Evolutionary conservation across 2,797 vertebrate genomes (phyloP).

Genomic region (Sciurus vulgaris): DNA sequence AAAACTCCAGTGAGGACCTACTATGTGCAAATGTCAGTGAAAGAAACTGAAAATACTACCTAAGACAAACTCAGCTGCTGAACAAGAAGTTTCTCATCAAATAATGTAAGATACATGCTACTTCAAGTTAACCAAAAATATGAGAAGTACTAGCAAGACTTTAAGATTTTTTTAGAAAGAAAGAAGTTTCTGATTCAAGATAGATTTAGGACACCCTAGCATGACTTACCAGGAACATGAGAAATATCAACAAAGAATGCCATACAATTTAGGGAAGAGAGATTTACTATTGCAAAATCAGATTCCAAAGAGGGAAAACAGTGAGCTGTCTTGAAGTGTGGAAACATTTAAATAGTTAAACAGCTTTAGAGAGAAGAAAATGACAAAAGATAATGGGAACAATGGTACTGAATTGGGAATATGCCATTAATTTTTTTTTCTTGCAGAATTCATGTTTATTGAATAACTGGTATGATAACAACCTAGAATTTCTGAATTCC

Average conservation of each 20-base stretch:
- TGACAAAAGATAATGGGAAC: constrained; percentile 34
- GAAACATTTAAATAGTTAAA: constrained; percentile 49
- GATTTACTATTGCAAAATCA: constrained; percentile 24
- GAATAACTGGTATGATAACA: no score
- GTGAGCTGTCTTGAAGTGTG: constrained; percentile 1
- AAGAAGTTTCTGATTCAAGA: background rate
- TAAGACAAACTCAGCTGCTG: constrained; percentile 28
- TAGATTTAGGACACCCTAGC: constrained; percentile 10
- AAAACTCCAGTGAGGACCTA: background rate
- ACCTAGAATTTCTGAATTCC: no score
- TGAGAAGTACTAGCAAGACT: background rate
- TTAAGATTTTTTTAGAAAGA: background rate
- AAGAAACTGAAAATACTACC: background rate
- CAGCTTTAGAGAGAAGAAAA: background rate
- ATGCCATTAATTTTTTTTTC: background rate
- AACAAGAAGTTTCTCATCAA: constrained; percentile 3
- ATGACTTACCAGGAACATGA: constrained; percentile 52
- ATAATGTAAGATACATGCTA: background rate
- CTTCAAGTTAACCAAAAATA: constrained; percentile 21
- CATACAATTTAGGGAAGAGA: constrained; percentile 29
- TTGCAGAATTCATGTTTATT: no score
- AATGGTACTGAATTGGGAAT: constrained; percentile 48
- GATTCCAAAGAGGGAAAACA: constrained; percentile 8
- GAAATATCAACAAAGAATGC: constrained; percentile 25
- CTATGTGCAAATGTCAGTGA: background rate